Conservation (phyloP, 2,797 vertebrate genomes). For the Ctenopoma multispine region DNA sequence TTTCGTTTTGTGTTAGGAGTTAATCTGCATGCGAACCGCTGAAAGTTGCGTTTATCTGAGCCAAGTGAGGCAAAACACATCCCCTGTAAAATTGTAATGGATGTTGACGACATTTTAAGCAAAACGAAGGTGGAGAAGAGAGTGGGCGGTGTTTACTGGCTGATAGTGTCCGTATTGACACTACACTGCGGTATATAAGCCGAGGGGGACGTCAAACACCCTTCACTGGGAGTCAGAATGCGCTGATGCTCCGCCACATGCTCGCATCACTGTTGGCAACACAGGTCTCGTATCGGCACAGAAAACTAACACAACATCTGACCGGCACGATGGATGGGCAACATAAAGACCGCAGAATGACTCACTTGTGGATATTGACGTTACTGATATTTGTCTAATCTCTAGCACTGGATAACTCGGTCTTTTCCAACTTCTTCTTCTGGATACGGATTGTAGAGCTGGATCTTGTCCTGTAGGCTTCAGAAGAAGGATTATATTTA, state of each 20-base stretch:
- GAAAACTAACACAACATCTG: constrained; percentile 54
- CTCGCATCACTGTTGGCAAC: constrained; percentile 68
- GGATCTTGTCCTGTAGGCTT: constrained; percentile 71
- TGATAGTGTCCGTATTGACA: constrained; percentile 86
- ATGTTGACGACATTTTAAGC: constrained; percentile 5
- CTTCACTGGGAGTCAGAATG: constrained; percentile 75
- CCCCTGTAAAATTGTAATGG: neutral
- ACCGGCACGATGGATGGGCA: constrained; percentile 82
- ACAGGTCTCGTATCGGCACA: constrained; percentile 66
- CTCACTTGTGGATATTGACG: constrained; percentile 87
- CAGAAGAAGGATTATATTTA: constrained; percentile 83
- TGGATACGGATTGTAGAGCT: constrained; percentile 77
- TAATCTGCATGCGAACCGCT: neutral
- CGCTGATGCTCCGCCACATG: constrained; percentile 75
- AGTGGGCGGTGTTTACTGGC: constrained; percentile 88
- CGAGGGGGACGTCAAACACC: constrained; percentile 71
- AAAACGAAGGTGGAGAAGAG: constrained; percentile 54
- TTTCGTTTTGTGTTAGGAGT: neutral
- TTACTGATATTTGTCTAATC: constrained; percentile 81
- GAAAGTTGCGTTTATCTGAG: neutral
- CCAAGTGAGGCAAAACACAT: constrained; percentile 7
- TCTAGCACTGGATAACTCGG: constrained; percentile 79
- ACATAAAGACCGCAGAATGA: constrained; percentile 84
- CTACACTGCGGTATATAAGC: constrained; percentile 88
- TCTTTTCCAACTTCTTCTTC: constrained; percentile 69